Base-by-base conservation (phyloP, 1,140 invertebrate genomes). In the Zaprionus kolodkinae region DNA sequence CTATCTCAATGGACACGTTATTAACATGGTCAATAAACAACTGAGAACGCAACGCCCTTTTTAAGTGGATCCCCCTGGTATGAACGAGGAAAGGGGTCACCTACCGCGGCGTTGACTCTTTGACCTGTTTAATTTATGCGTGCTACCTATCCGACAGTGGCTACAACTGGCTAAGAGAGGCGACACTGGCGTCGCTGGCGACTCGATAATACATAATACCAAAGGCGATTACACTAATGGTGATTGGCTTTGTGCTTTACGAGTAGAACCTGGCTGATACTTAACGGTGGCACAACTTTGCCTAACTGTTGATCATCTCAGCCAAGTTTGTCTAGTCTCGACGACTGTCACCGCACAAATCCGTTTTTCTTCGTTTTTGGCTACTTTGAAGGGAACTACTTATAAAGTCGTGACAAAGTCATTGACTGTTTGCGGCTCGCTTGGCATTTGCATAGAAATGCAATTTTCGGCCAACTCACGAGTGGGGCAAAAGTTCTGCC, bases 341-440 rank as follows among this genome's bases (percentile, higher is more conserved):
- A 17, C 45, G 15, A 72, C 71, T 71, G 35, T 12, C 43, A 30
- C 5, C 13, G 25, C 13, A 38, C 33, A 45, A 38, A 72, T 68
- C 17, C 62, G 21, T 38, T 38, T 40, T 13, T 40, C 0, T 40
- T 40, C 3, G n/a, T 50, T 50, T 74, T 72, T 65, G 68, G 73
- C 68, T 43, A 76, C 73, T 72, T 76, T 76, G 48, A 65, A 30
- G 69, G 66, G 68, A 87, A 88, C 84, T 88, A 88, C 84, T 87
- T 88, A 87, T 72, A 80, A 89, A 87, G 84, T 87, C 80, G 84
- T 87, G 84, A 88, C 84, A 88, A 87, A 87, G 80, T 88, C 85
- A 87, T 89, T 84, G 84, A 87, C 85, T 89, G 77, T 80, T 75
- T 72, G 74, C 67, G 56, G 68, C 69, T 76, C 69, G 50, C 25